Evolutionary conservation across 2,113 vertebrate species (phyloP).

Genomic region (Gallinago jamesoni): DNA sequence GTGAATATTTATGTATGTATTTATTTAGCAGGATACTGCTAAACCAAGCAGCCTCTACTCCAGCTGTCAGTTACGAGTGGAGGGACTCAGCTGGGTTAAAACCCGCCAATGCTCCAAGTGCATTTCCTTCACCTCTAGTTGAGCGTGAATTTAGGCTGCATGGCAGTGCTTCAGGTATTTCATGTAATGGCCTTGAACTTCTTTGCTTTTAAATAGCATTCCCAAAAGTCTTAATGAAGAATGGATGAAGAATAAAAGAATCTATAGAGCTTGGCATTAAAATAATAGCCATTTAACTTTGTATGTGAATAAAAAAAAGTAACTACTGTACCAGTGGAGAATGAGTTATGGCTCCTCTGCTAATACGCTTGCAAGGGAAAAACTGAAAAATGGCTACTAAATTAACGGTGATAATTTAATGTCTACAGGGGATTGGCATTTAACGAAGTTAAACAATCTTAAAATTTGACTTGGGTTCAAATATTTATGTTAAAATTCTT

Average conservation of each 20-base stretch:
- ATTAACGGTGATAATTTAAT: neutral
- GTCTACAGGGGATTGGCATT: neutral
- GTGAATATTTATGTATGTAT: neutral
- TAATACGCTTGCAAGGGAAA: neutral
- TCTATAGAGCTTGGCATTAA: neutral
- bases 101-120: neutral
- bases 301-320: neutral
- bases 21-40: neutral
- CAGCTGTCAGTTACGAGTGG: neutral
- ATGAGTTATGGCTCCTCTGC: neutral
- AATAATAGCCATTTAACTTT: constrained; percentile 7
- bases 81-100: neutral
- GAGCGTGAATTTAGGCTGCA: neutral
- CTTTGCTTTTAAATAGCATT: neutral
- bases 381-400: neutral
- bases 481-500: constrained; percentile 56
- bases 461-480: constrained; percentile 40
- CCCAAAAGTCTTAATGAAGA: neutral
- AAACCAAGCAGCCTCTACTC: neutral
- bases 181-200: neutral
- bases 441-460: constrained; percentile 25
- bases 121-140: neutral
- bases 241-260: neutral
- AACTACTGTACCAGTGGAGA: neutral
- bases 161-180: neutral